Conservation (phyloP, 2,888 invertebrate genomes). For the Agriopis aurantiaria region DNA sequence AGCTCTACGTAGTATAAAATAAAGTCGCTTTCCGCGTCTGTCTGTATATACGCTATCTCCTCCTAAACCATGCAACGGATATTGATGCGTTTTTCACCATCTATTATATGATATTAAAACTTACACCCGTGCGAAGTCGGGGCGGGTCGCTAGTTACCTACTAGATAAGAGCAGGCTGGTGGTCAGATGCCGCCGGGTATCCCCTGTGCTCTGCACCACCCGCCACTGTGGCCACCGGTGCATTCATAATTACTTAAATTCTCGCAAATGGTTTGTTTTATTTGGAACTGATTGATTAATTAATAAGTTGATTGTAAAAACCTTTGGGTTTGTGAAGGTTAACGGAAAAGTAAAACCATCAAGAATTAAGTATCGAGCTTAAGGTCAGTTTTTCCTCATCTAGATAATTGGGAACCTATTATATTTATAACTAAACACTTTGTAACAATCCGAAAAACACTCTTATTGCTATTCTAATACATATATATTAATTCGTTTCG, state of each 20-base stretch:
- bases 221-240: background rate
- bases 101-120: too few relatives aligned
- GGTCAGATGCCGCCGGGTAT: background rate
- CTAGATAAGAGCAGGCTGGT: background rate
- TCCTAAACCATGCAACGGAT: too few relatives aligned
- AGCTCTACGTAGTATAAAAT: too few relatives aligned
- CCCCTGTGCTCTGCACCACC: background rate
- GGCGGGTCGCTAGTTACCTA: background rate
- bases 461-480: too few relatives aligned
- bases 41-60: too few relatives aligned
- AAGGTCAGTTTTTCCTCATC: constrained; percentile 8
- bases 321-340: background rate
- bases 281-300: background rate
- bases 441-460: background rate
- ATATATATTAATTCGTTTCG: background rate
- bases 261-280: background rate
- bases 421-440: background rate
- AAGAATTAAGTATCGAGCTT: background rate
- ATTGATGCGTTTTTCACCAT: too few relatives aligned
- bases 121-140: too few relatives aligned
- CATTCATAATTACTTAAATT: background rate
- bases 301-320: background rate
- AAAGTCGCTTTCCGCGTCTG: too few relatives aligned
- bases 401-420: background rate
- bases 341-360: background rate